phyloP scores from a whole-genome alignment of 2,113 vertebrate genomes.

The Haemorhous mexicanus region DNA sequence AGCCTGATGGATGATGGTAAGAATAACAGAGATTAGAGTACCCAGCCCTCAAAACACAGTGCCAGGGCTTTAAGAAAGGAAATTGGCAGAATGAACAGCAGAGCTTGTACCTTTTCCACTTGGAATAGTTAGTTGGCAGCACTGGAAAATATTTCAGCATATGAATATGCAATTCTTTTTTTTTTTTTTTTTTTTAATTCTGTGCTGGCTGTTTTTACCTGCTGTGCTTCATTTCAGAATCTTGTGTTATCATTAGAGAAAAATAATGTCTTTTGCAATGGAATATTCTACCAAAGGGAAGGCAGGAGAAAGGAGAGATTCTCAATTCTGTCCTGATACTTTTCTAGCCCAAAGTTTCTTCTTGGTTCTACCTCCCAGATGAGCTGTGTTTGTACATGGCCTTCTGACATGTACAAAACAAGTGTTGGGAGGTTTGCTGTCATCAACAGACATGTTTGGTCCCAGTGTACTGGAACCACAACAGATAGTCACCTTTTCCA shows the following conservation, averaged over 20 bases:
- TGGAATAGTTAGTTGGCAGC: conserved; percentile 3
- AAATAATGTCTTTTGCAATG: neutral
- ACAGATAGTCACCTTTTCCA: conserved; percentile 17
- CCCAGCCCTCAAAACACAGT: neutral
- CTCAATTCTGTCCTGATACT: neutral
- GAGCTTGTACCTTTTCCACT: neutral
- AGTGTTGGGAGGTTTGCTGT: neutral
- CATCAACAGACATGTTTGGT: neutral
- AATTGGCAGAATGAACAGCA: neutral
- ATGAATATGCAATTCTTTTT: neutral
- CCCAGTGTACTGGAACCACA: neutral
- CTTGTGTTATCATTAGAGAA: neutral
- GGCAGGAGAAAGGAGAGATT: neutral
- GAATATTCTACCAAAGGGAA: neutral
- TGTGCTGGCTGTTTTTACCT: neutral
- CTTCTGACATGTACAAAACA: no score
- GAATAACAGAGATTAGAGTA: neutral
- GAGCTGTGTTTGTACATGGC: neutral
- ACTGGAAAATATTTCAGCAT: neutral
- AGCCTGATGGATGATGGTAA: neutral
- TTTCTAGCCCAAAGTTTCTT: neutral
- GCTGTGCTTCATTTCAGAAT: conserved; percentile 40
- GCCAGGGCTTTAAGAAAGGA: neutral
- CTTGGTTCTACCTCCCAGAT: neutral
- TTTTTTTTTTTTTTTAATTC: neutral